These are phyloP conservation scores for Rallus limicola DNA, from an alignment of 2,113 vertebrate species.

Conservation along the genomic window DNA sequence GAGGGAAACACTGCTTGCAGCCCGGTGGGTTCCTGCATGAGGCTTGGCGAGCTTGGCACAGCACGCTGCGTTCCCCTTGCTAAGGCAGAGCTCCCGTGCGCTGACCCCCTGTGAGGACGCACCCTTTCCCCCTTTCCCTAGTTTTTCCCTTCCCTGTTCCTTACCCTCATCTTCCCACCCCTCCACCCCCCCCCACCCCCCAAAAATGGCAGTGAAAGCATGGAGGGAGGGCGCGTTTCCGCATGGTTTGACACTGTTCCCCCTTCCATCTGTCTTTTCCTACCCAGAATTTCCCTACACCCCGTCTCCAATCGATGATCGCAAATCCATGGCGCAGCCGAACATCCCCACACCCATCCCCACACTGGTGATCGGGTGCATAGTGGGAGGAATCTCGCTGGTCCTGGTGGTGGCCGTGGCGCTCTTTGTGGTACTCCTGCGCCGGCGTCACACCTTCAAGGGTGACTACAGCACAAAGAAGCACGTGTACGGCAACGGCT, in stretches of 20 bases:
- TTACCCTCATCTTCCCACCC: conserved; percentile 74
- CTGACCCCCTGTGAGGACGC: neutral
- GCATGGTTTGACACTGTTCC: conserved; percentile 89
- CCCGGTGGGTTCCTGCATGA: conserved; percentile 43
- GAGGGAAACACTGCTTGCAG: conserved; percentile 19
- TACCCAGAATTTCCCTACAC: conserved; percentile 96
- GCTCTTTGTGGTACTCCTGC: conserved; percentile 89
- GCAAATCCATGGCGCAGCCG: conserved; percentile 76
- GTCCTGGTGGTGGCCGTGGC: conserved; percentile 84
- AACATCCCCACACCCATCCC: conserved; percentile 80
- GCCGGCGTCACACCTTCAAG: conserved; percentile 97
- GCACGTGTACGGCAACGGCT: conserved; percentile 95
- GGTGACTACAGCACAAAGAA: conserved; percentile 99
- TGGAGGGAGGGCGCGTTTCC: conserved; percentile 76
- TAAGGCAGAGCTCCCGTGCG: neutral
- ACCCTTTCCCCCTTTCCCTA: conserved; percentile 67
- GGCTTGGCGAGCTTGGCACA: conserved; percentile 34
- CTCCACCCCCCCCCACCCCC: neutral
- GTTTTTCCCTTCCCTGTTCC: conserved; percentile 77
- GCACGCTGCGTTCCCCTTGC: neutral
- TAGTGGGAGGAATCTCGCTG: conserved; percentile 87
- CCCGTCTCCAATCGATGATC: conserved; percentile 70
- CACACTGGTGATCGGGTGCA: conserved; percentile 88
- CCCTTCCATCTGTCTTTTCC: conserved; percentile 98
- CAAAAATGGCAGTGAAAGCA: conserved; percentile 38